Conservation (phyloP, 2,797 vertebrate species). For the Sphenopsis melanotis region DNA sequence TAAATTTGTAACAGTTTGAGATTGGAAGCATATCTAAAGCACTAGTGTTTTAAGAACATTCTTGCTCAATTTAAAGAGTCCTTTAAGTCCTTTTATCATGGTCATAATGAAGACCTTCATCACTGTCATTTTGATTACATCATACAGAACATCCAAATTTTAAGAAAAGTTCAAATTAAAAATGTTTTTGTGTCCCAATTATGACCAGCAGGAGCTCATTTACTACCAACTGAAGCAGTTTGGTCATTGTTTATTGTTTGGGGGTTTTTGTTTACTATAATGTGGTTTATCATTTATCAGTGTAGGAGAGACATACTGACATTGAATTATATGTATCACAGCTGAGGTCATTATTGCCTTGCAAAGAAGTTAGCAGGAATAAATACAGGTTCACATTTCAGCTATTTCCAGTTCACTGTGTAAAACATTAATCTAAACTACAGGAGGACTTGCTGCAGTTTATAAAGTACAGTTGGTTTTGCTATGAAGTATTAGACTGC, state of each 20-base stretch:
- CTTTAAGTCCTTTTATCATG: background rate
- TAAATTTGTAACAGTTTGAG: background rate
- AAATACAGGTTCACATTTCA: background rate
- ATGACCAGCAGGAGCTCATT: accelerated
- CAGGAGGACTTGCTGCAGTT: background rate
- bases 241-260: background rate
- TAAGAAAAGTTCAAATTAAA: background rate
- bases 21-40: background rate
- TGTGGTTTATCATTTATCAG: background rate
- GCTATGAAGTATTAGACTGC: background rate
- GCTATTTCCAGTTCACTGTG: background rate
- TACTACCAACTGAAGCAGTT: background rate
- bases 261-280: background rate
- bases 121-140: background rate
- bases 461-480: background rate
- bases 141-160: background rate
- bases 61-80: background rate
- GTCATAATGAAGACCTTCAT: background rate
- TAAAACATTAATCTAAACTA: background rate
- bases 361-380: background rate
- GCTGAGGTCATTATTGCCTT: background rate
- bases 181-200: background rate
- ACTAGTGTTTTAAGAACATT: background rate
- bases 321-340: background rate
- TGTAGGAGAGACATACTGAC: background rate